Evolutionary conservation across 1,140 invertebrate genomes (phyloP).

Genomic region (Metopolophium dirhodum): DNA sequence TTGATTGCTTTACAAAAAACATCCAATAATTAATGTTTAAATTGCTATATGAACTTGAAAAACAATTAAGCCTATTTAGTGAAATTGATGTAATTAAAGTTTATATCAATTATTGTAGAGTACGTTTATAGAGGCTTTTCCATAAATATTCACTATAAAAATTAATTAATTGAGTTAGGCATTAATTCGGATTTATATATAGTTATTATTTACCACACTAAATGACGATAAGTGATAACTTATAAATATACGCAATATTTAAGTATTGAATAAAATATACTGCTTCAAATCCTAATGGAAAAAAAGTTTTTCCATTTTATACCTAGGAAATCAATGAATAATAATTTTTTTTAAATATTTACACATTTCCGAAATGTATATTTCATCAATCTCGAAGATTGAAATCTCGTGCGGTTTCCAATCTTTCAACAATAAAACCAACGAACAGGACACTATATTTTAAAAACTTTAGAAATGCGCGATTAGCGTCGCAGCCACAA

Average conservation of each 20-base stretch:
- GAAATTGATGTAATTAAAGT: background rate
- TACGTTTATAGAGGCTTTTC: background rate
- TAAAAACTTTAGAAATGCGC: background rate
- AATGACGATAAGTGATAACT: background rate
- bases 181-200: background rate
- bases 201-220: background rate
- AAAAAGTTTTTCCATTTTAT: background rate
- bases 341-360: background rate
- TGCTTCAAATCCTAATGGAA: background rate
- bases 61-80: background rate
- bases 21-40: background rate
- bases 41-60: background rate
- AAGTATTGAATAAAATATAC: background rate
- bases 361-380: background rate
- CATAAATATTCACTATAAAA: background rate
- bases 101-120: background rate
- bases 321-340: background rate
- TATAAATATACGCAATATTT: background rate
- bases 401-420: background rate
- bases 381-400: background rate
- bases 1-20: background rate
- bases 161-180: background rate
- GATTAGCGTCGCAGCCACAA: background rate
- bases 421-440: constrained; percentile 2
- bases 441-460: background rate